Evolutionary conservation across 2,797 vertebrate species (phyloP).

Genomic region (Coilia nasus): DNA sequence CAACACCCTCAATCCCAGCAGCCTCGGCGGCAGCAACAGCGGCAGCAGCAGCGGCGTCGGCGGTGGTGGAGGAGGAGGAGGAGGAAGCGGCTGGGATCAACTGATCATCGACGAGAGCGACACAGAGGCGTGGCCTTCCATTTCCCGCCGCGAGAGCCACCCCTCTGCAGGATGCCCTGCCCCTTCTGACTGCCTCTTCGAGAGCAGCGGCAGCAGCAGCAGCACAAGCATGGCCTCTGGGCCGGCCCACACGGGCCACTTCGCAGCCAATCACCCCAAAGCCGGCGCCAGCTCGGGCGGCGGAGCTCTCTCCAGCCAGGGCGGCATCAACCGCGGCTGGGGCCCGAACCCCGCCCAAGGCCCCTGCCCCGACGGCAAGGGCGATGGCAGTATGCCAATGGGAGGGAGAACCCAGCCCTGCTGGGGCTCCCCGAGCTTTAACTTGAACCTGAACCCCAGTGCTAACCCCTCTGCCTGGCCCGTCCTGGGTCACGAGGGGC

Average conservation of each 20-base stretch:
- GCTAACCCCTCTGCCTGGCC: slow-evolving; percentile 98
- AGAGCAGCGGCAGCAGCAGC: slow-evolving; percentile 83
- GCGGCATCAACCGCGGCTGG: slow-evolving; percentile 87
- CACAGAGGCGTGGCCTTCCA: slow-evolving; percentile 91
- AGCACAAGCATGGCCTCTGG: slow-evolving; percentile 95
- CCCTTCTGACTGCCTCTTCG: slow-evolving; percentile 86
- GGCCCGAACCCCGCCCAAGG: slow-evolving; percentile 70
- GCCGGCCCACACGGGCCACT: slow-evolving; percentile 83
- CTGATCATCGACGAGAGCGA: slow-evolving; percentile 89
- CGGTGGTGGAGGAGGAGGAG: neutral
- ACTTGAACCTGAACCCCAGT: slow-evolving; percentile 98
- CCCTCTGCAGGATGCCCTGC: slow-evolving; percentile 87
- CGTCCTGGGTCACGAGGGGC: slow-evolving; percentile 90
- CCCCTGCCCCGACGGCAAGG: slow-evolving; percentile 75
- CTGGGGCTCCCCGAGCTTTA: slow-evolving; percentile 91
- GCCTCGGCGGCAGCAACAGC: slow-evolving; percentile 57
- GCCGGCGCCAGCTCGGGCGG: slow-evolving; percentile 81
- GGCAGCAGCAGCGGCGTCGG: slow-evolving; percentile 70
- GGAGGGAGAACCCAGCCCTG: slow-evolving; percentile 76
- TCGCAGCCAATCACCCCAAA: slow-evolving; percentile 85
- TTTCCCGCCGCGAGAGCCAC: slow-evolving; percentile 87
- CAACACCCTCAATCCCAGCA: slow-evolving; percentile 56
- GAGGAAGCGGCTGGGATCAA: slow-evolving; percentile 80
- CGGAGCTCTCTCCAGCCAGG: slow-evolving; percentile 83
- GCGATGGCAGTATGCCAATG: slow-evolving; percentile 83